Percentiles rank a stretch among this genome's conserved stretches.
Evolutionary conservation across 2,888 invertebrate species (phyloP).

Genomic region (Arctia plantaginis): DNA sequence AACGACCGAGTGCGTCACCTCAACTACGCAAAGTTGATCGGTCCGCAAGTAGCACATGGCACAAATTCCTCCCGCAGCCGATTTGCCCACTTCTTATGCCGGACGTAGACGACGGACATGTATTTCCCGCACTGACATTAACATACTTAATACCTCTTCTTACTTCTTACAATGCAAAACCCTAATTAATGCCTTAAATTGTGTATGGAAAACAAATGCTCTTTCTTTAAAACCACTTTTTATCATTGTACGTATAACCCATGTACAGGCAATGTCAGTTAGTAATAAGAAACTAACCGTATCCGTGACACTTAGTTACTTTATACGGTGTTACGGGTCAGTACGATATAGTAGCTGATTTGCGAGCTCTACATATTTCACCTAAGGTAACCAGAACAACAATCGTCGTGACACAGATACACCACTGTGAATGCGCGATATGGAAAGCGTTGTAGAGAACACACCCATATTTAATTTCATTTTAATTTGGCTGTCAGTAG

Average conservation of each 20-base stretch:
- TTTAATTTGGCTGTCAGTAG: background rate
- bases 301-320: conserved; percentile 60
- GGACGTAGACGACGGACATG: conserved; percentile 70
- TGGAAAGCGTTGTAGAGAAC: conserved; percentile 11
- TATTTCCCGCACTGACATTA: conserved; percentile 68
- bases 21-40: conserved; percentile 47
- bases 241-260: background rate
- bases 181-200: conserved; percentile 26
- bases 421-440: conserved; percentile 9
- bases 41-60: conserved; percentile 75
- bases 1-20: conserved; percentile 77
- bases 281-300: conserved; percentile 54
- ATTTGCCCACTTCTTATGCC: conserved; percentile 75
- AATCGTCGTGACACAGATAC: conserved; percentile 28
- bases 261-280: background rate
- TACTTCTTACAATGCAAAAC: conserved; percentile 31
- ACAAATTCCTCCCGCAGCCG: conserved; percentile 77
- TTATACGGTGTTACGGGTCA: conserved; percentile 31
- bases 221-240: background rate
- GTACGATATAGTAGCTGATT: conserved; percentile 32
- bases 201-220: background rate
- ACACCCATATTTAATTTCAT: background rate
- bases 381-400: conserved; percentile 26
- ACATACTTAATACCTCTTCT: conserved; percentile 46
- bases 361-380: conserved; percentile 38